Conservation (phyloP, 2,888 invertebrate species). For the Polyommatus icarus region DNA sequence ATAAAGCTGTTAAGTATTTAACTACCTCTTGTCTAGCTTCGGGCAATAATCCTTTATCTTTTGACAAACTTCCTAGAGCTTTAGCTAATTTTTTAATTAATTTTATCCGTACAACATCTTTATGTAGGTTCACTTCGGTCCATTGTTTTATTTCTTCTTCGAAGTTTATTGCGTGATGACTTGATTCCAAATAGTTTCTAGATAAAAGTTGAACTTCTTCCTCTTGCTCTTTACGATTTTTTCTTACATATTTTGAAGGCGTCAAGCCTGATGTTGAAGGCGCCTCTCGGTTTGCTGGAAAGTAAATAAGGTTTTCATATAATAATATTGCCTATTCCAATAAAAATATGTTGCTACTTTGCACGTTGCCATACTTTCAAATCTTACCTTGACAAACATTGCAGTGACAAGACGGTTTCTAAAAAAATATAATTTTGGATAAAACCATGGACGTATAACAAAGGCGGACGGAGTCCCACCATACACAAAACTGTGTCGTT, state of each 20-base stretch:
- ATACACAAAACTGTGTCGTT: too few relatives aligned
- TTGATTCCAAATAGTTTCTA: neutral
- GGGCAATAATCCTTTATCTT: neutral
- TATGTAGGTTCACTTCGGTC: neutral
- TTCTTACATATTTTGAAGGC: neutral
- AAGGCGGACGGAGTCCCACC: too few relatives aligned
- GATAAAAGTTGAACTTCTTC: conserved; percentile 2
- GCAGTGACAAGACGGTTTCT: conserved; percentile 1
- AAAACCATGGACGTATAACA: too few relatives aligned
- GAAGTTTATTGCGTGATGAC: neutral
- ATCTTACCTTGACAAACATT: conserved; percentile 22
- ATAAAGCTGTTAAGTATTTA: conserved; percentile 12
- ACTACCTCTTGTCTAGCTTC: conserved; percentile 7
- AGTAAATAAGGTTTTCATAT: neutral
- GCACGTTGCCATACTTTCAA: neutral
- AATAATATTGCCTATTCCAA: neutral
- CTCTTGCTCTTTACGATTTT: neutral
- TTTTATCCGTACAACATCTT: neutral
- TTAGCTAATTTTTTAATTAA: conserved; percentile 11
- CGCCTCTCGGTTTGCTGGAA: neutral
- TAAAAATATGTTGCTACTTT: neutral
- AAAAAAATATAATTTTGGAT: neutral
- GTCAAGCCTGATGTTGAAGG: neutral
- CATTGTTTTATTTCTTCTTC: neutral
- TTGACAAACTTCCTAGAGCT: neutral